phyloP scores from a whole-genome alignment of 1,140 invertebrate species.

The Drosophila funebris region DNA sequence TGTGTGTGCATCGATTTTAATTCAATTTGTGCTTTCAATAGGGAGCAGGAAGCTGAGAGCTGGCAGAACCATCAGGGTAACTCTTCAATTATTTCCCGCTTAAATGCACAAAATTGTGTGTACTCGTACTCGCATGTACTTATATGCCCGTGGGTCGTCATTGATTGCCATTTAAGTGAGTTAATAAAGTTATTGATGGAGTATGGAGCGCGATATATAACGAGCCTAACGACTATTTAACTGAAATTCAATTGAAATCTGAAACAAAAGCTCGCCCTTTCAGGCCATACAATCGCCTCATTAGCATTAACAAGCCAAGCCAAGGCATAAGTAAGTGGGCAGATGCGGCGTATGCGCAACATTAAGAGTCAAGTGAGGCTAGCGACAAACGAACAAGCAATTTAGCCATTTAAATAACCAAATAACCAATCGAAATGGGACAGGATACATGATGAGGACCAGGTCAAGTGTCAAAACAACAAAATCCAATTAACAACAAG shows the following conservation, averaged over 20 bases:
- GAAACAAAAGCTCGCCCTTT: constrained; percentile 56
- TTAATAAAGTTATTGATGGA: constrained; percentile 58
- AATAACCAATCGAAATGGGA: neutral
- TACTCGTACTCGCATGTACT: neutral
- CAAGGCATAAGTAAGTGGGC: neutral
- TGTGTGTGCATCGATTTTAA: constrained; percentile 31
- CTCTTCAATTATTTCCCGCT: constrained; percentile 42
- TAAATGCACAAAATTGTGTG: constrained; percentile 31
- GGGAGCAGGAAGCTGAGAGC: neutral
- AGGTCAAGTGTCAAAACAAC: constrained; percentile 29
- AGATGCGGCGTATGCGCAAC: constrained; percentile 23
- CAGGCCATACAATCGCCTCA: constrained; percentile 53
- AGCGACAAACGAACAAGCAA: neutral
- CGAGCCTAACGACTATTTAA: constrained; percentile 70
- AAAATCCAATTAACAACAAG: constrained; percentile 48
- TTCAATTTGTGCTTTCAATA: constrained; percentile 36
- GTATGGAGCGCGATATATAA: constrained; percentile 44
- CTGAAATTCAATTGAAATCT: constrained; percentile 67
- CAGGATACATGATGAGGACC: neutral
- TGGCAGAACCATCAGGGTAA: too few species aligned
- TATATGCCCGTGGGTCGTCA: constrained; percentile 1
- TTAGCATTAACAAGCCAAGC: constrained; percentile 47
- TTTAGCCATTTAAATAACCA: constrained; percentile 1
- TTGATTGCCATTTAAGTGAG: constrained; percentile 77
- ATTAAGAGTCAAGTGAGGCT: neutral